Conservation (phyloP, 2,888 invertebrate species). For the Vandiemenella viatica region DNA sequence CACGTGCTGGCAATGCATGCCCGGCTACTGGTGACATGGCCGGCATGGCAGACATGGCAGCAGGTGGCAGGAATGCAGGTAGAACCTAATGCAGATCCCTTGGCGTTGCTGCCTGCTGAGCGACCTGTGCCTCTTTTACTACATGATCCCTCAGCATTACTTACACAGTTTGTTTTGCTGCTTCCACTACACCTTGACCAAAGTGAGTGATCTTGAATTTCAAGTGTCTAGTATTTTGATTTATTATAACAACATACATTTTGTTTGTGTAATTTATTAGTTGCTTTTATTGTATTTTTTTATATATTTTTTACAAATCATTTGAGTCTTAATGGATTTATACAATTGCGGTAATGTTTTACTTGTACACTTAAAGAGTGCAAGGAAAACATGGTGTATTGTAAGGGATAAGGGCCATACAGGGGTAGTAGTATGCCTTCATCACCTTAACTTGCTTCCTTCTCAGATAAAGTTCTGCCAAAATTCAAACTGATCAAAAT, state of each 20-base stretch:
- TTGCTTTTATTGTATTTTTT: not conserved
- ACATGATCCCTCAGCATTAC: constrained; percentile 69
- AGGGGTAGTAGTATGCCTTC: no score
- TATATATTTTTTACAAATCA: no score
- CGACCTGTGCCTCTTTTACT: constrained; percentile 69
- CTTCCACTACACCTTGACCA: constrained; percentile 74
- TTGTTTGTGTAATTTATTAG: not conserved
- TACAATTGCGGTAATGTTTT: no score
- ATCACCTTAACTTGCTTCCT: no score
- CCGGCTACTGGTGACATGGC: constrained; percentile 49
- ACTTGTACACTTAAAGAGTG: no score
- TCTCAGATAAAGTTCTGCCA: no score
- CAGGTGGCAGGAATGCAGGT: constrained; percentile 34
- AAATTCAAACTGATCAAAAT: no score
- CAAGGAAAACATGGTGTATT: no score
- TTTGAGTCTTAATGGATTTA: no score
- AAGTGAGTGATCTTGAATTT: constrained; percentile 46
- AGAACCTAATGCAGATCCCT: constrained; percentile 28
- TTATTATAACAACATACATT: no score
- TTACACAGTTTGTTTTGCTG: constrained; percentile 73
- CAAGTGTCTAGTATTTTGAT: no score
- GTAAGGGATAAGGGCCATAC: no score
- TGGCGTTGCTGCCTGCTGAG: constrained; percentile 24
- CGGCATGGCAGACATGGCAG: constrained; percentile 40
- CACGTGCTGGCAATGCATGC: constrained; percentile 80